Percentiles rank a stretch among this genome's conserved stretches.
These are phyloP conservation scores for Macaca fascicularis DNA, from an alignment of 2,113 vertebrate species.

Conservation along the genomic window DNA sequence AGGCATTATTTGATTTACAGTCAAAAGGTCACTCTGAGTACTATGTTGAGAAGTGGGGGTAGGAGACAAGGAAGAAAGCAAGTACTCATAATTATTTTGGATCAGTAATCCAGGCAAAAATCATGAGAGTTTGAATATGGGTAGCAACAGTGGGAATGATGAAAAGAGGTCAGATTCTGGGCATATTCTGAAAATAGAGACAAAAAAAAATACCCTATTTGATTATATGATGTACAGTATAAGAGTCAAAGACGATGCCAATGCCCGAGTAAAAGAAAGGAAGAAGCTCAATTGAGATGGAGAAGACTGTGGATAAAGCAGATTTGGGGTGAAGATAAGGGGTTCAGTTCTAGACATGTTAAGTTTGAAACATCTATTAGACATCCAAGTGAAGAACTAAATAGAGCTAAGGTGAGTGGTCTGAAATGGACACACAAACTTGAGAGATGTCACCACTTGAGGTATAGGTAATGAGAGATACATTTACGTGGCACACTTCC, in stretches of 20 bases:
- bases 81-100: no score
- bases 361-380: constrained; percentile 14
- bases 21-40: not conserved
- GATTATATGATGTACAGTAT: not conserved
- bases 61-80: not conserved
- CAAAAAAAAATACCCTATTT: not conserved
- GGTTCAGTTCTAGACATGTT: not conserved
- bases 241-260: not conserved
- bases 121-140: not conserved
- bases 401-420: not conserved
- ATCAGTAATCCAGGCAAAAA: not conserved
- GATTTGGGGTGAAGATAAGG: no score
- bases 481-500: no score
- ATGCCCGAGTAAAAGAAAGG: not conserved
- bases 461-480: no score
- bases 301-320: no score
- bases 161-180: no score
- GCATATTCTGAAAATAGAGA: not conserved
- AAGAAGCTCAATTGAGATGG: not conserved
- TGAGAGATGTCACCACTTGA: not conserved
- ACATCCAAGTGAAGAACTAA: not conserved
- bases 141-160: not conserved
- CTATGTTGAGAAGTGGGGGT: not conserved
- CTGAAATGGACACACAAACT: not conserved
- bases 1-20: no score